phyloP scores from a whole-genome alignment of 1,140 invertebrate genomes.

The Hypsibius dujardini region DNA sequence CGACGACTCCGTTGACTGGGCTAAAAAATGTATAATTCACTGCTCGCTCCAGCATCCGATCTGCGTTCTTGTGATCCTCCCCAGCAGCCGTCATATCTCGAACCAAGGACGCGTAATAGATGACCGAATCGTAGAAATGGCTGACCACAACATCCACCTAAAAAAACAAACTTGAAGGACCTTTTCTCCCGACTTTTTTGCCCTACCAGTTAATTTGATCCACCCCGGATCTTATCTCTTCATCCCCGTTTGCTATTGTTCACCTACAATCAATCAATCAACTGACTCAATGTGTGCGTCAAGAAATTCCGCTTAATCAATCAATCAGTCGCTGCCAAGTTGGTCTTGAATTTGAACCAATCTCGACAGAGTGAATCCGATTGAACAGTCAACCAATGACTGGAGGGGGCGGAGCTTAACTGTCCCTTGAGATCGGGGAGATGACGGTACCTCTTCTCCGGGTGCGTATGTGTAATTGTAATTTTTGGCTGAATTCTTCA shows the following conservation, averaged over 20 bases:
- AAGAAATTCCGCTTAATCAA: too few relatives aligned
- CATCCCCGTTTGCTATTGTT: not conserved
- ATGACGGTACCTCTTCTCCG: too few relatives aligned
- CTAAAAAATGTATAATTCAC: not conserved
- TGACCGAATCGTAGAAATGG: constrained; percentile 9
- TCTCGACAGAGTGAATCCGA: too few relatives aligned
- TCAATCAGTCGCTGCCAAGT: too few relatives aligned
- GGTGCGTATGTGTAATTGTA: too few relatives aligned
- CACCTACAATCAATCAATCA: too few relatives aligned
- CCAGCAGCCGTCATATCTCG: not conserved
- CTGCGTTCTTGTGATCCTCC: not conserved
- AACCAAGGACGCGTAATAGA: constrained; percentile 10
- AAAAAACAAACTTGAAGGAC: not conserved
- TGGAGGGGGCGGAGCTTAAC: too few relatives aligned
- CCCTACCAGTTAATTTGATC: not conserved
- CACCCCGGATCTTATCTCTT: not conserved
- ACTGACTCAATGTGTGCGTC: too few relatives aligned
- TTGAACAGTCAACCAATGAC: too few relatives aligned
- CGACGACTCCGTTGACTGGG: constrained; percentile 26
- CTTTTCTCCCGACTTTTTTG: not conserved
- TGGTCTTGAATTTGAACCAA: too few relatives aligned
- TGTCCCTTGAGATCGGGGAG: too few relatives aligned
- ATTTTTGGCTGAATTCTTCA: too few relatives aligned
- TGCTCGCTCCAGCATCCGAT: not conserved
- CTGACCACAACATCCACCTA: constrained; percentile 1